Evolutionary conservation across 2,888 invertebrate genomes (phyloP).

Genomic region (Macrophya alboannulata): DNA sequence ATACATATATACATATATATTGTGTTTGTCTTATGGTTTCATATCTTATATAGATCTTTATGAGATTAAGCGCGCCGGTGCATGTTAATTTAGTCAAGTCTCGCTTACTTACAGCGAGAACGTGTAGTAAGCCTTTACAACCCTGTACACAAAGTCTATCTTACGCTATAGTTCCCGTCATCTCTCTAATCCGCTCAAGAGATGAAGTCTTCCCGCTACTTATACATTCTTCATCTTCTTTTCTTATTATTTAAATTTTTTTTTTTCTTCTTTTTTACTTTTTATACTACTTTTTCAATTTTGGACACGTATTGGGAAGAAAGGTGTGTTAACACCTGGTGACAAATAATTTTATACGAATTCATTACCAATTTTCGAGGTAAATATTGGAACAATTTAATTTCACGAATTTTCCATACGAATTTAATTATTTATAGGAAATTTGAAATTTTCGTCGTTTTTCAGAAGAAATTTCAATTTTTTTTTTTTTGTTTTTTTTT

Average conservation of each 20-base stretch:
- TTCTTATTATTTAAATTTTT: neutral
- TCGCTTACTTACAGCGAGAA: neutral
- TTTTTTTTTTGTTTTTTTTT: too few relatives aligned
- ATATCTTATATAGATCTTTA: neutral
- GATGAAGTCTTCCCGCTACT: slow-evolving; percentile 18
- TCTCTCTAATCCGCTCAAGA: slow-evolving; percentile 36
- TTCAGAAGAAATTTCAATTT: too few relatives aligned
- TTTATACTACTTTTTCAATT: too few relatives aligned
- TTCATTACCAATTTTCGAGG: too few relatives aligned
- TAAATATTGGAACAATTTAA: too few relatives aligned
- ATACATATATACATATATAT: neutral
- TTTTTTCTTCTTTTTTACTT: neutral
- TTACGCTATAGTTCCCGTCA: neutral
- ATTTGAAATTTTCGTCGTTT: too few relatives aligned
- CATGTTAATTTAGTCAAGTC: slow-evolving; percentile 32
- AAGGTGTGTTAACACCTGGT: too few relatives aligned
- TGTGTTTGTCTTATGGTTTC: neutral
- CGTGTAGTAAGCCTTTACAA: slow-evolving; percentile 38
- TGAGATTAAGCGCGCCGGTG: neutral
- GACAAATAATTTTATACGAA: too few relatives aligned
- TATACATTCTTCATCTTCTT: neutral
- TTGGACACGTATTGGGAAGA: too few relatives aligned
- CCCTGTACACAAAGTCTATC: slow-evolving; percentile 8
- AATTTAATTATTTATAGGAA: too few relatives aligned
- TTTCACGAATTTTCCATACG: too few relatives aligned